Percentiles rank a stretch among this genome's conserved stretches.
Evolutionary conservation across 2,888 invertebrate species (phyloP).

Genomic region (Lycocerus yunnanus): DNA sequence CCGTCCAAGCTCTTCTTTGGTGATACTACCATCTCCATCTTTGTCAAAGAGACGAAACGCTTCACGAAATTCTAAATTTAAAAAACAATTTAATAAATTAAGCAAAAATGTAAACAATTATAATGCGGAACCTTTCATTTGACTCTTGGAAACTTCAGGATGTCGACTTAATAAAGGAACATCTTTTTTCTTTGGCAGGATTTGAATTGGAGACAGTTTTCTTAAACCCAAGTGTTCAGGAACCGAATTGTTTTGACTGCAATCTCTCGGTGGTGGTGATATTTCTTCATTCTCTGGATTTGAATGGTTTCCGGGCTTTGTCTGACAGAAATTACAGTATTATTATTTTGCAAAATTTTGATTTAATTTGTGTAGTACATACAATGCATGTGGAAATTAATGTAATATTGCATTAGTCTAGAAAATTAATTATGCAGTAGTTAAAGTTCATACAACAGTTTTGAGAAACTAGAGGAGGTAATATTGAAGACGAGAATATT

Average conservation of each 20-base stretch:
- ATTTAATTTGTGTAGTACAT: no score
- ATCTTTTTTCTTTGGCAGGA: conserved; percentile 24
- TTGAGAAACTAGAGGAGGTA: no score
- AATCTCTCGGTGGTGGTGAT: background rate
- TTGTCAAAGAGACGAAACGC: conserved; percentile 87
- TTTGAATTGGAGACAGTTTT: background rate
- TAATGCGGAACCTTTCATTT: conserved; percentile 73
- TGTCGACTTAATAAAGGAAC: conserved; percentile 42
- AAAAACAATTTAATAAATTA: background rate
- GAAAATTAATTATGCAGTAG: no score
- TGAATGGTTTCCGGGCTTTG: background rate
- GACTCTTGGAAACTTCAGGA: conserved; percentile 66
- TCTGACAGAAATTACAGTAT: background rate
- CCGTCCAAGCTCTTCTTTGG: conserved; percentile 82
- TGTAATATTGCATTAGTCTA: no score
- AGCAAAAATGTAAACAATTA: background rate
- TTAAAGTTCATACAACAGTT: no score
- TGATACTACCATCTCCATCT: conserved; percentile 86
- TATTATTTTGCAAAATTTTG: no score
- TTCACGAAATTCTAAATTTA: conserved; percentile 75
- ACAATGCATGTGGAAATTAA: background rate
- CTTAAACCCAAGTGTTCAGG: background rate
- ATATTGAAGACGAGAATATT: no score
- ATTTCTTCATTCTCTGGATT: background rate
- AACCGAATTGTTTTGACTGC: background rate